Base-by-base conservation (phyloP, 2,888 invertebrate genomes). In the Itoplectis maculator region DNA sequence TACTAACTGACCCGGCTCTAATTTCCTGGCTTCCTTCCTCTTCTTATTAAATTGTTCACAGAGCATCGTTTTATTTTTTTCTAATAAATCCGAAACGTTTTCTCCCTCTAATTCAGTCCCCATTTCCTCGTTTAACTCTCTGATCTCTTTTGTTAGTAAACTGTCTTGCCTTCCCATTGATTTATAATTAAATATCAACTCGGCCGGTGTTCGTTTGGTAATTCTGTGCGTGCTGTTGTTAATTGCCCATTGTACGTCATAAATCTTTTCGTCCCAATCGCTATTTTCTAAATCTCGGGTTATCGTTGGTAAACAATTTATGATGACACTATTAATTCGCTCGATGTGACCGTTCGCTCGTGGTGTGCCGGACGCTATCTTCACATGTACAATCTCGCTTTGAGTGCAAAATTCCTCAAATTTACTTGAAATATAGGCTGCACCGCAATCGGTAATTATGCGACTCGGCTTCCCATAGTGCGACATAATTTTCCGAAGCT, bases 241-340 rank as follows among this genome's bases (percentile, higher is more conserved):
- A 37, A 79, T 79, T 15, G 72, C 78, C 65, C 72, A 65, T 49
- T 72, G 54, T 35, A 77, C 56, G 2, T 77, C 59, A 11, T 37
- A 47, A 7, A 77, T 15, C 23, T 23, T 35, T 68, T 23, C 42
- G 23, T 69, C 61, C 59, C 59, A 77, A 35, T 69, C 59, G 20
- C 15, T 61, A 29, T 59, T 49, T 29, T 49, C 68, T 15, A 40
- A 6, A 35, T 63, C 49, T 20, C 37, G 2, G 7, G n/a, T 45
- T 45, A 45, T 49, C 7, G 73, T 73, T 1, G 72, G 45, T 15
- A 72, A 42, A 72, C 72, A 35, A 59, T 45, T 72, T 23, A 47
- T 5, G 15, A 72, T 70, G 11, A 70, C n/a, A 23, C 70, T 54
- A 23, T 70, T 70, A 2, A 70, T 15, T 23, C 70, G 54, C 29